Percentiles rank a stretch among this genome's conserved stretches.
Conservation (phyloP, 2,113 vertebrate genomes). For the Prietella phreatophila region DNA sequence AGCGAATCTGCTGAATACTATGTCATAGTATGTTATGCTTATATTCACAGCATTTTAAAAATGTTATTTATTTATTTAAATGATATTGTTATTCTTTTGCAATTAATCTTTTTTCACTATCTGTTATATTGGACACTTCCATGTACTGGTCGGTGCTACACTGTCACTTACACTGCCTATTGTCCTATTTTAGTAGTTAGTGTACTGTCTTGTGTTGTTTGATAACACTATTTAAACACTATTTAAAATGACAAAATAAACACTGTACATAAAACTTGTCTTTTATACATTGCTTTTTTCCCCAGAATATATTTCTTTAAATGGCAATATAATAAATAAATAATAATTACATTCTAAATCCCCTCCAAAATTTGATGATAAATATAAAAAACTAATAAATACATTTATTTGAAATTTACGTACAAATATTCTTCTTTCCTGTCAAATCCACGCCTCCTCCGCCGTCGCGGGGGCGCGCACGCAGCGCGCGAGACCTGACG, state of each 20-base stretch:
- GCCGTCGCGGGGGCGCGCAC: constrained; percentile 16
- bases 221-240: too few relatives aligned
- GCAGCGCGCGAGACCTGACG: neutral
- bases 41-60: too few relatives aligned
- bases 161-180: too few relatives aligned
- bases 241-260: neutral
- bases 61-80: too few relatives aligned
- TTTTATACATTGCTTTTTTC: neutral
- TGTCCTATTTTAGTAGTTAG: too few relatives aligned
- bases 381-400: neutral
- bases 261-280: neutral
- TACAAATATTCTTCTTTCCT: neutral
- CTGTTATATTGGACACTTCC: too few relatives aligned
- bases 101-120: too few relatives aligned
- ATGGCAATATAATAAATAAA: neutral
- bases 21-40: too few relatives aligned
- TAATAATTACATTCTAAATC: neutral
- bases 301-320: neutral
- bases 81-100: too few relatives aligned
- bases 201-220: too few relatives aligned
- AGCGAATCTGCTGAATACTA: too few relatives aligned
- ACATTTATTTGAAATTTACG: neutral
- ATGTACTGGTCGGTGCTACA: too few relatives aligned
- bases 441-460: neutral
- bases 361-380: neutral